A percentile compares a stretch with the other conserved stretches of the same genome.
phyloP scores from a whole-genome alignment of 2,888 invertebrate species.

The Eurytoma adleriae region DNA sequence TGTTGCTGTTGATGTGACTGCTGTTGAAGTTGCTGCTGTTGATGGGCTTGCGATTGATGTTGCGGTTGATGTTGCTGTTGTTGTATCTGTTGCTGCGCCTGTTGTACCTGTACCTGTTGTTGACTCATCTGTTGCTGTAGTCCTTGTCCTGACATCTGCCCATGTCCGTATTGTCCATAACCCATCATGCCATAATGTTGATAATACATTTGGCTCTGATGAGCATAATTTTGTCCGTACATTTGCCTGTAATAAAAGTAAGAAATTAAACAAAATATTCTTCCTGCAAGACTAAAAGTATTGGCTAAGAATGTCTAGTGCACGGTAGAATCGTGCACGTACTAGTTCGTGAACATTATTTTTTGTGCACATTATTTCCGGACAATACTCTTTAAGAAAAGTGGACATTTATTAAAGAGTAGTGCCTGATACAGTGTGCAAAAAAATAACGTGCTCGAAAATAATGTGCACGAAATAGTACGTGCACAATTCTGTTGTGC shows the following conservation, averaged over 20 bases:
- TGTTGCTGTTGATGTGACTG: constrained; percentile 59
- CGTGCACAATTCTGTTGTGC: no score
- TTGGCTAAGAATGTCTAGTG: no score
- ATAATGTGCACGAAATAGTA: no score
- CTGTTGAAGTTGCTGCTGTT: constrained; percentile 63
- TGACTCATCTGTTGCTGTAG: constrained; percentile 61
- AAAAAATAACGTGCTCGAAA: no score
- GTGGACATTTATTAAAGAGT: no score
- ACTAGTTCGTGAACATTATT: no score
- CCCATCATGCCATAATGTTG: constrained; percentile 72
- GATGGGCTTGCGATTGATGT: constrained; percentile 44
- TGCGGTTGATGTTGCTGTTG: constrained; percentile 29
- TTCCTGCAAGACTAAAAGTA: no score
- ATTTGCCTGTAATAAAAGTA: constrained; percentile 66
- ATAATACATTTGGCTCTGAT: constrained; percentile 72
- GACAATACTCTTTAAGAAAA: no score
- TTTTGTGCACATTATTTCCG: no score
- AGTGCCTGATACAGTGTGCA: no score
- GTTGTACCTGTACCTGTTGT: constrained; percentile 62
- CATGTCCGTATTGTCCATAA: constrained; percentile 67
- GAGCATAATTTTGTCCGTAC: constrained; percentile 70
- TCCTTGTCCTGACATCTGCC: constrained; percentile 61
- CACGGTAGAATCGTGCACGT: no score
- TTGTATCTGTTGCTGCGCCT: constrained; percentile 50
- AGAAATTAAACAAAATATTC: neutral